These are phyloP conservation scores for Sebastes baramenuke DNA, from an alignment of 2,797 vertebrate genomes.

Conservation along the genomic window DNA sequence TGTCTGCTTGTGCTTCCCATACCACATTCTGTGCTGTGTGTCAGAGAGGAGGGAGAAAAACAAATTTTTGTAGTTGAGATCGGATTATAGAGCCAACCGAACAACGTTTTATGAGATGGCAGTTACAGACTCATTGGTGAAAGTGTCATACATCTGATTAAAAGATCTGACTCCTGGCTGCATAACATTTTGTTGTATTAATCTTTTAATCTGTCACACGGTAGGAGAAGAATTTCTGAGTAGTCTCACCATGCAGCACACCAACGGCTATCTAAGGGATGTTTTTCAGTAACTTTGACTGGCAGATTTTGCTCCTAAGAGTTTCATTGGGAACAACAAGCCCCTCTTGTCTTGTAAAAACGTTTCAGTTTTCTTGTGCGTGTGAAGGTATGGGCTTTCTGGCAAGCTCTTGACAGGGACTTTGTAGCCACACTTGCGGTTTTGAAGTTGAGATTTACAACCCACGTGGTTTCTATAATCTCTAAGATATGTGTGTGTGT, in stretches of 20 bases:
- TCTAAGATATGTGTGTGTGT: neutral
- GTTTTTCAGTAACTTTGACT: neutral
- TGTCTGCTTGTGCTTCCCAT: neutral
- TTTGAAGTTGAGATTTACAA: conserved; percentile 51
- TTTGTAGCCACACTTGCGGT: conserved; percentile 40
- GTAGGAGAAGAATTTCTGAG: neutral
- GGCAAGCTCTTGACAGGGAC: neutral
- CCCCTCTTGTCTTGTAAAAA: neutral
- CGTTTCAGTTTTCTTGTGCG: neutral
- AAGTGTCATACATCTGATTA: neutral
- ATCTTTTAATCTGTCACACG: neutral
- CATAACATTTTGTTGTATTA: neutral
- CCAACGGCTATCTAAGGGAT: neutral
- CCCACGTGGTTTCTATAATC: conserved; percentile 53
- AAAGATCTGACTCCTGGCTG: neutral
- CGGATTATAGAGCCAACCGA: neutral
- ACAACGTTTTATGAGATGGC: neutral
- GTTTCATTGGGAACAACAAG: neutral
- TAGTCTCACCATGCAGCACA: neutral
- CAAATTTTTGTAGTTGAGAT: neutral
- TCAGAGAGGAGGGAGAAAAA: neutral
- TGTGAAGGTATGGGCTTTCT: neutral
- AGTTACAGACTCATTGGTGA: neutral
- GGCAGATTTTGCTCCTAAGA: neutral
- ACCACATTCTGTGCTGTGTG: neutral